Percentiles rank a stretch among this genome's conserved stretches.
These are phyloP conservation scores for Chionomys nivalis DNA, from an alignment of 2,113 vertebrate species.

Conservation along the genomic window DNA sequence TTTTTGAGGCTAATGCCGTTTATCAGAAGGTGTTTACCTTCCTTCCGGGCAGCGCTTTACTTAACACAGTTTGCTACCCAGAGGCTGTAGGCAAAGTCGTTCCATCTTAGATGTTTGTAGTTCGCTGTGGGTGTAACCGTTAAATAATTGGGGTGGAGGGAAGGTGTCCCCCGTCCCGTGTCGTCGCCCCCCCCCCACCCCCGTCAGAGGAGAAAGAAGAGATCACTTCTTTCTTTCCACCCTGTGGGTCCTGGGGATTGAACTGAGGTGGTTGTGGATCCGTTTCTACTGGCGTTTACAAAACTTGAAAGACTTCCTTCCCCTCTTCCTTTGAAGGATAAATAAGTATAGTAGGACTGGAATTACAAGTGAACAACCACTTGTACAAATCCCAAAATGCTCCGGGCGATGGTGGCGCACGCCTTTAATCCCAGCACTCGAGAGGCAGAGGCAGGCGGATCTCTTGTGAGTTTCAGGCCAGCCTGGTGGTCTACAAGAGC, in stretches of 20 bases:
- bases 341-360: background rate
- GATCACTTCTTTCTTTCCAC: background rate
- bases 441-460: too few species aligned
- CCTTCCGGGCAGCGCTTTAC: background rate
- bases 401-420: too few species aligned
- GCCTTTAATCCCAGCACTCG: too few species aligned
- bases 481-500: too few species aligned
- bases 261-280: background rate
- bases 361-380: background rate
- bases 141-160: background rate
- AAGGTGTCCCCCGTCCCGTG: background rate
- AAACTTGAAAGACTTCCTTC: conserved; percentile 5
- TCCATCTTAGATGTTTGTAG: background rate
- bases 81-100: background rate
- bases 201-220: background rate
- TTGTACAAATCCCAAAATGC: conserved; percentile 7
- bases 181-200: too few species aligned
- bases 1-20: background rate
- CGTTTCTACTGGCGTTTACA: background rate
- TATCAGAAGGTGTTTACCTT: background rate
- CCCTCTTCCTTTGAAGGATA: background rate
- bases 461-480: too few species aligned
- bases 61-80: background rate
- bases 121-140: background rate
- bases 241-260: background rate